A percentile compares a stretch with the other conserved stretches of the same genome.
Evolutionary conservation across 2,888 invertebrate genomes (phyloP).

Genomic region (Mesoligia furuncula): DNA sequence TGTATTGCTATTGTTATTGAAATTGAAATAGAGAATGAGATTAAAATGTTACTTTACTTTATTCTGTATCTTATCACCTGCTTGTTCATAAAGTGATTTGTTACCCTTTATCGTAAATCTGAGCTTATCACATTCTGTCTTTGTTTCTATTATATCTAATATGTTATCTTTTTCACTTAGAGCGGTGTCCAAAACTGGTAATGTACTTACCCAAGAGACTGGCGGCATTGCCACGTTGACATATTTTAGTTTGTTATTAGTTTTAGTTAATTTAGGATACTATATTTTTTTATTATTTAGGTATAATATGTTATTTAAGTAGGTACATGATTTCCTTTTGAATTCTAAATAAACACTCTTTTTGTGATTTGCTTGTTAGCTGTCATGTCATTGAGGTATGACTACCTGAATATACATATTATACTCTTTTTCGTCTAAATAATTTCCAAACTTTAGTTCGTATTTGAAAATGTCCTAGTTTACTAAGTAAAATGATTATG

Average conservation of each 20-base stretch:
- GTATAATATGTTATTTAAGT: no score
- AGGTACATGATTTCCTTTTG: no score
- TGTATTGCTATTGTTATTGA: constrained; percentile 39
- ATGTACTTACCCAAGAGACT: no score
- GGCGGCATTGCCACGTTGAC: no score
- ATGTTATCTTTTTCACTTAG: background rate
- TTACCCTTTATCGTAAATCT: background rate
- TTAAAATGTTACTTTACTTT: background rate
- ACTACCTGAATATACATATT: background rate
- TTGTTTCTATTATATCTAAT: background rate
- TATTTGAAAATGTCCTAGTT: background rate
- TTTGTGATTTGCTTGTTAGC: background rate
- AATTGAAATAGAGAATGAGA: background rate
- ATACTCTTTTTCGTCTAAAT: background rate
- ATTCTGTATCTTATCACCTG: background rate
- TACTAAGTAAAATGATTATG: background rate
- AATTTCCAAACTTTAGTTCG: background rate
- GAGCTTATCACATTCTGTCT: no score
- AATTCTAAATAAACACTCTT: no score
- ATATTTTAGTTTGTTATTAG: no score
- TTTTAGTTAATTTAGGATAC: no score
- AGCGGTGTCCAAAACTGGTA: no score
- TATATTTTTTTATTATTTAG: no score
- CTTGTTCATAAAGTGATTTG: background rate
- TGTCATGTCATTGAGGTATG: background rate